phyloP scores from a whole-genome alignment of 2,797 vertebrate genomes.

The Nasua narica region DNA sequence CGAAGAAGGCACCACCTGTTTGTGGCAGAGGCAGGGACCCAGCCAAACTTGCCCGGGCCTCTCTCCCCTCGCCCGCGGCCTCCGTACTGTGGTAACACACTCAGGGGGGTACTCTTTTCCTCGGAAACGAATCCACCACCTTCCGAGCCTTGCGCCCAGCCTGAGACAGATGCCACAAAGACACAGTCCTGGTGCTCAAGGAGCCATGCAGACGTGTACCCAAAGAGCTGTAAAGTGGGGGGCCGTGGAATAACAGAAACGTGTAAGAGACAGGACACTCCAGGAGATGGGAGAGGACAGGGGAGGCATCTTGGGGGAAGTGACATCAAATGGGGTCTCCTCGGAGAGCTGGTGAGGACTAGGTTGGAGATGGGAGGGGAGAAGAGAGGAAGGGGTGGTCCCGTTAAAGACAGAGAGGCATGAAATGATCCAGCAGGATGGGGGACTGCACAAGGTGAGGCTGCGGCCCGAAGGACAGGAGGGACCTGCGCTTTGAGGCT shows the following conservation, averaged over 20 bases:
- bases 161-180: not conserved
- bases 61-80: not conserved
- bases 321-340: not conserved
- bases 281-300: not conserved
- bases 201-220: no score
- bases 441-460: not conserved
- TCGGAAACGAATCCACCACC: not conserved
- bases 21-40: not conserved
- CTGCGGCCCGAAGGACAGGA: not conserved
- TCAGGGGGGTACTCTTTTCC: not conserved
- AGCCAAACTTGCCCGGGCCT: not conserved
- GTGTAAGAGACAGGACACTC: no score
- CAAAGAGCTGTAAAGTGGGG: not conserved
- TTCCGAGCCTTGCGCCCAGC: not conserved
- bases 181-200: not conserved
- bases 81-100: not conserved
- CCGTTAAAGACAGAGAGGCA: not conserved
- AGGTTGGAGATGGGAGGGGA: not conserved
- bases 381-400: not conserved
- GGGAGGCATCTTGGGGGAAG: not conserved
- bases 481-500: fast-evolving
- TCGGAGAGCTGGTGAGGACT: not conserved
- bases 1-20: not conserved
- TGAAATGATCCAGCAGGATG: not conserved
- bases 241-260: not conserved